Percentiles rank a stretch among this genome's conserved stretches.
These are phyloP conservation scores for Hydropsyche tenuis DNA, from an alignment of 1,140 invertebrate species.

Conservation along the genomic window DNA sequence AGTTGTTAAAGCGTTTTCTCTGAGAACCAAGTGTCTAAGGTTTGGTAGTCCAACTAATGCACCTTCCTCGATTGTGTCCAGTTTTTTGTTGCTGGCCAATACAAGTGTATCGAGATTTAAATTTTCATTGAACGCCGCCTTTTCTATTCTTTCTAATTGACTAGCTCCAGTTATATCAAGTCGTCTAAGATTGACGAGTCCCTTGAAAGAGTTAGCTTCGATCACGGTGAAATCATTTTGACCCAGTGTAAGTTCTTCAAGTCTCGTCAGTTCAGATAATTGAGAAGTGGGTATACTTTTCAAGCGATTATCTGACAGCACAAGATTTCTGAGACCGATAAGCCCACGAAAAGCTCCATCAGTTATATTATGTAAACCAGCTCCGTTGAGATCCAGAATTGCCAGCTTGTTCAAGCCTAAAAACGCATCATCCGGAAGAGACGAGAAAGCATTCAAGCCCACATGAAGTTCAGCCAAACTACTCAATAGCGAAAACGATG, in stretches of 20 bases:
- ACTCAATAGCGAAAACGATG: slow-evolving; percentile 72
- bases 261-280: slow-evolving; percentile 70
- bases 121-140: slow-evolving; percentile 79
- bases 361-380: slow-evolving; percentile 78
- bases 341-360: slow-evolving; percentile 78
- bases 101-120: slow-evolving; percentile 79
- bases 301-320: slow-evolving; percentile 80
- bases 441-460: slow-evolving; percentile 80
- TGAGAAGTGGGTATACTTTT: slow-evolving; percentile 76
- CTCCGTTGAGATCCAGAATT: slow-evolving; percentile 80
- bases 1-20: slow-evolving; percentile 78
- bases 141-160: slow-evolving; percentile 72
- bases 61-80: slow-evolving; percentile 74
- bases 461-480: slow-evolving; percentile 83
- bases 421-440: slow-evolving; percentile 77
- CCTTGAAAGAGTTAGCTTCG: slow-evolving; percentile 74
- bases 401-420: slow-evolving; percentile 74
- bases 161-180: slow-evolving; percentile 79
- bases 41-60: slow-evolving; percentile 79
- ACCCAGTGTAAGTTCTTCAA: slow-evolving; percentile 82
- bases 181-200: slow-evolving; percentile 75
- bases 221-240: slow-evolving; percentile 80
- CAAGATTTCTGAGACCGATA: slow-evolving; percentile 73
- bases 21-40: slow-evolving; percentile 74
- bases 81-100: slow-evolving; percentile 77